These are phyloP conservation scores for Gephyroberyx darwinii DNA, from an alignment of 2,797 vertebrate species.

Conservation along the genomic window DNA sequence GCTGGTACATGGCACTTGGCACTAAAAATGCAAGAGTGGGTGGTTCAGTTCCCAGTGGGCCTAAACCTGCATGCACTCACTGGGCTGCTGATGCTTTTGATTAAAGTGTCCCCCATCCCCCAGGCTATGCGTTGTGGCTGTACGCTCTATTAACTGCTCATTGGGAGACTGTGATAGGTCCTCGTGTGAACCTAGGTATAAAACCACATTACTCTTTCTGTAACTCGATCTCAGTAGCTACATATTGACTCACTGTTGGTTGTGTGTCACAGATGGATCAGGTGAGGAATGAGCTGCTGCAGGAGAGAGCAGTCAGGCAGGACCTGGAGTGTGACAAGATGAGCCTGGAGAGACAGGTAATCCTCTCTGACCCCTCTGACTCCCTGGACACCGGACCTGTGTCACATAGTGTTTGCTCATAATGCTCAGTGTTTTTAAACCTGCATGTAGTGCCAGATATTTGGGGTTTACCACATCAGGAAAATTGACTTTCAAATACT, in stretches of 20 bases:
- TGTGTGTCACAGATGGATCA: constrained; percentile 87
- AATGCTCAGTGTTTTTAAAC: no score
- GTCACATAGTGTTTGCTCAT: not conserved
- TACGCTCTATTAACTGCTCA: not conserved
- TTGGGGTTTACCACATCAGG: no score
- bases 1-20: not conserved
- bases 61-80: not conserved
- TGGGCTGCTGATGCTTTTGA: not conserved
- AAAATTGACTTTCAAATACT: no score
- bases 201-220: not conserved
- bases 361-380: constrained; percentile 6
- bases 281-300: constrained; percentile 89
- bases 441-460: no score
- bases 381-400: not conserved
- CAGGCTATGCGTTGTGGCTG: no score
- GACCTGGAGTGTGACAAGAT: constrained; percentile 97
- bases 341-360: constrained; percentile 96
- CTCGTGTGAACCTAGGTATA: not conserved
- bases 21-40: not conserved
- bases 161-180: not conserved
- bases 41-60: constrained; percentile 2
- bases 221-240: not conserved
- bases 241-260: constrained; percentile 27
- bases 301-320: constrained; percentile 89
- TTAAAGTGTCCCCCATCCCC: not conserved